Evolutionary conservation across 2,888 invertebrate genomes (phyloP), one percentile per base, ranked within the genome.

Genomic region (Merodon equestris): DNA sequence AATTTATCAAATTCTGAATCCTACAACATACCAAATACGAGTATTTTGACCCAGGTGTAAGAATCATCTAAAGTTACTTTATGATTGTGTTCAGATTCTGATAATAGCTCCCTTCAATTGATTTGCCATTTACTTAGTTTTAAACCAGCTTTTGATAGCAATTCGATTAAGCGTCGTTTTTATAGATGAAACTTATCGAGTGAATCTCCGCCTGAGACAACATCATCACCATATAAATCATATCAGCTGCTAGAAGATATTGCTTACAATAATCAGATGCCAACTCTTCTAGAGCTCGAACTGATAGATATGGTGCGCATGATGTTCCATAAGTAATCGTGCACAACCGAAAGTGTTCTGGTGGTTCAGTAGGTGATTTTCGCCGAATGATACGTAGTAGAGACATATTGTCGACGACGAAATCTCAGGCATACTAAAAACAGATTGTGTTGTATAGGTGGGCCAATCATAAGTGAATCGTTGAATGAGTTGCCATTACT

Each of bases 321-420:
- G 74, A 77, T 9, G 79, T 71, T 0, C 83, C 79, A 40, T 82
- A 82, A 1, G 82, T 83, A 0, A 82, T 70, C 1, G 81, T 82
- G 9, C 67, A 54, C 9, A 82, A 38, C 14, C 56, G 64, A 19
- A 17, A 77, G 42, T 82, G 75, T 38, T 75, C n/a, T n/a, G 83
- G 9, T 1, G 53, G 60, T 0, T 14, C 53, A 2, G 42, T 27
- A 1, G 50, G n/a, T 10, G 27, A 48, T 18, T 63, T 71, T 47
- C 82, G 68, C 81, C 82, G 81, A 7, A 82, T 48, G 13, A 83
- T 81, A 19, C 76, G 34, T 45, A 12, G 77, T 77, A 27, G 81
- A 82, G 0, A 77, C 74, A n/a, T 58, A 70, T 14, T 45, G 19
- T 13, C 63, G 73, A 9, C 63, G 18, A 9, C 68, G 54, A 75